Base-by-base conservation (phyloP, 2,888 invertebrate genomes). In the Sipunculus nudus region DNA sequence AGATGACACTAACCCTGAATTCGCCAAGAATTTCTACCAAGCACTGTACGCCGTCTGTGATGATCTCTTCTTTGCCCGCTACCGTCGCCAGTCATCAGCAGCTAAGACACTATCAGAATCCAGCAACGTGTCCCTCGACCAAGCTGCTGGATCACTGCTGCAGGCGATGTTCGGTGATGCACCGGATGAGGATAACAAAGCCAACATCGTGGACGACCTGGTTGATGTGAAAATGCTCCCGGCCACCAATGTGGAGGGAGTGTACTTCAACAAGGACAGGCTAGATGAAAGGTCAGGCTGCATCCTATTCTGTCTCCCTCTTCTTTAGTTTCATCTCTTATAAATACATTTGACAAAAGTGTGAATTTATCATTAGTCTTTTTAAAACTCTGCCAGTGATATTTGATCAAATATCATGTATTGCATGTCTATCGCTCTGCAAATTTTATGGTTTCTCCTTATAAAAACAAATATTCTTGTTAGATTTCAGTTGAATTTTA, bases 21-120 rank as follows among this genome's bases (percentile, higher is more conserved):
- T 81, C 68, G 60, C 74, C 21, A 61, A 67, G 25, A 78, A 80
- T 59, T 81, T 81, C 68, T 77, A 81, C 61, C 70, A 75, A 21
- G 78, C 79, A 4, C 65, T 80, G 52, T 72, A 79, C 25, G 77
- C 78, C 13, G 74, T 81, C 28, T 79, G 78, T 68, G 78, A 80
- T 52, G 80, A 81, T 55, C 70, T 81, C 40, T 81, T 81, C 77
- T 80, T 81, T 45, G 72, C 81, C 3, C 71, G 79, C 21, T 78
- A 78, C 64, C 70, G 70, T 6, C 68, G 70, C 6, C 63, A 71
- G 5, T 72, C 76, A 0, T 53, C 64, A 0, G 53, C 70, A 6
- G 60, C 71, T 2, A 63, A 71, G 32, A 53, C 68, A 16, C 50
- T 73, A 3, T 59, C 71, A 32, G 65, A 62, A 38, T 53, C 71